Percentiles rank a stretch among this genome's conserved stretches.
Evolutionary conservation across 2,888 invertebrate species (phyloP).

Genomic region (Nomada goodeniana): DNA sequence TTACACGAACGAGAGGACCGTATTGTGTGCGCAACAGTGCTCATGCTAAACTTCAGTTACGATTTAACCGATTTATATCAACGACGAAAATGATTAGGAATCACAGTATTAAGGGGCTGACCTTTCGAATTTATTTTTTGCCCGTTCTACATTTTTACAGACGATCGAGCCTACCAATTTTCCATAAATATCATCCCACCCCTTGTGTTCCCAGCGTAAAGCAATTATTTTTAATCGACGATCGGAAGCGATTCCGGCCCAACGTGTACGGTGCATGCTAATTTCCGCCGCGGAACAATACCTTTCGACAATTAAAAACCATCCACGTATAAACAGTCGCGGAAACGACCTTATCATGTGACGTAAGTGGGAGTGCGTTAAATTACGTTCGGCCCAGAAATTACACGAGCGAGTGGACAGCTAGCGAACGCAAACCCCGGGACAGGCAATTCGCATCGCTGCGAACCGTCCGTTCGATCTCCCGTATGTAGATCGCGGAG

Average conservation of each 20-base stretch:
- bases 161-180: background rate
- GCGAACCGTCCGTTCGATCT: background rate
- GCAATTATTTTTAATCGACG: constrained; percentile 17
- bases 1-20: too few species aligned
- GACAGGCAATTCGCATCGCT: constrained; percentile 53
- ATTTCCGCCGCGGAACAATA: constrained; percentile 34
- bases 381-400: constrained; percentile 69
- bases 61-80: too few species aligned
- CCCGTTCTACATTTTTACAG: too few species aligned
- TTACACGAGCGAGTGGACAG: constrained; percentile 55
- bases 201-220: background rate
- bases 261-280: background rate
- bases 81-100: too few species aligned
- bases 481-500: constrained; percentile 24
- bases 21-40: too few species aligned
- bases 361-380: constrained; percentile 64
- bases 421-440: constrained; percentile 47
- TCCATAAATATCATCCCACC: background rate
- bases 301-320: constrained; percentile 36
- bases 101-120: too few species aligned
- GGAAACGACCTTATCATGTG: constrained; percentile 63
- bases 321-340: constrained; percentile 34
- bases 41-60: too few species aligned
- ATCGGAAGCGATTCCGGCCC: constrained; percentile 35
- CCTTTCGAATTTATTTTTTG: too few species aligned